Base-by-base conservation (phyloP, 2,888 invertebrate genomes). In the Drosophila buzzatii region DNA sequence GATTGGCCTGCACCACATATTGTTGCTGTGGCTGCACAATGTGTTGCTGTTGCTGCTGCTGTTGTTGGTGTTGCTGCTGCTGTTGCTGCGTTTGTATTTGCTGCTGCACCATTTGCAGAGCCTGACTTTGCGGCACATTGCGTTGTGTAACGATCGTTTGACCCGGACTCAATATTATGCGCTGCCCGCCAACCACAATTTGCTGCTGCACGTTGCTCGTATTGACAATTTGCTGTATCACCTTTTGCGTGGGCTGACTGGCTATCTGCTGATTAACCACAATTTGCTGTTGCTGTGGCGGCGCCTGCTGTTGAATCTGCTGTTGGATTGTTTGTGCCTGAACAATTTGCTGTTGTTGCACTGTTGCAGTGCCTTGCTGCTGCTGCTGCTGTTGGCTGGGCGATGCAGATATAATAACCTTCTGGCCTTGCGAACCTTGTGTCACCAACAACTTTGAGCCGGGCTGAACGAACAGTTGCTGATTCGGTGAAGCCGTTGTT, bases 141-240 rank as follows among this genome's bases (percentile, higher is more conserved):
- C 93, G 81, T 68, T 93, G 93, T 3, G 93, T 92, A 9, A 93
- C 92, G 62, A 93, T 92, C 7, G 93, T 91, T 81, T 93, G 93
- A 0, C 93, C 93, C 2, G 93, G 93, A 79, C 92, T 93, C 23
- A 93, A 66, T 41, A 93, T 90, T 31, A 93, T 93, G 35, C 93
- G 86, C 68, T 93, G 93, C 0, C 93, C 93, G 31, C 93, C 93
- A 72, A 93, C 90, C 57, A 93, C 90, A 66, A 93, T 92, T 72
- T 93, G 93, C 66, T 93, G 93, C 61, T 92, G 92, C 18, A 92
- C 91, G 74, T 92, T 93, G 67, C 93, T 93, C 0, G 93, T 91
- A 67, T 93, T 92, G 9, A 93, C 92, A 71, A 93, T 92, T 77
- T 93, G 93, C 77, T 93, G 93, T 69, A 93, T 92, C 39, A 92